Conservation (phyloP, 2,888 invertebrate species). For the Drosophila leonis region DNA sequence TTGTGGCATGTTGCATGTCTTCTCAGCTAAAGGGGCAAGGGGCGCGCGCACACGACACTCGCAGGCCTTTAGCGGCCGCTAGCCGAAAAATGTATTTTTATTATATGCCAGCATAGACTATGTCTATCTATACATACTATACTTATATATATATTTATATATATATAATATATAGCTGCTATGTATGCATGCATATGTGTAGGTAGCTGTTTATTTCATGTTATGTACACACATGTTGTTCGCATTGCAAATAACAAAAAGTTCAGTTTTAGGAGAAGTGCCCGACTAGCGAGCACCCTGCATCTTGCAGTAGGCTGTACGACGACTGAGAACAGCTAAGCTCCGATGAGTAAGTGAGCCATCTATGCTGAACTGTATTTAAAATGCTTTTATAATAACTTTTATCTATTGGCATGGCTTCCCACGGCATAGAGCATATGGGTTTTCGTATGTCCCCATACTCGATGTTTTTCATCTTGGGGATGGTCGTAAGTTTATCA, state of each 20-base stretch:
- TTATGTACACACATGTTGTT: neutral
- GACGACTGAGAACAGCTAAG: neutral
- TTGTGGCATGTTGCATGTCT: slow-evolving; percentile 1
- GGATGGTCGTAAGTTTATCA: no score
- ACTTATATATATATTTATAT: neutral
- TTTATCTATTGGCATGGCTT: no score
- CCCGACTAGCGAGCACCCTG: neutral
- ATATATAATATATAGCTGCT: neutral
- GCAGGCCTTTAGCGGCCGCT: slow-evolving; percentile 6
- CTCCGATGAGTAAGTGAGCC: no score
- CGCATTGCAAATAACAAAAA: slow-evolving; percentile 3
- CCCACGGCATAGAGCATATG: no score
- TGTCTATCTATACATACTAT: neutral
- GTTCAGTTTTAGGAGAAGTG: neutral
- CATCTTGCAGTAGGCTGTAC: neutral
- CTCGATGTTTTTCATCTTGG: no score
- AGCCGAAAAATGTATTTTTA: slow-evolving; percentile 49
- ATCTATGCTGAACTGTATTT: no score
- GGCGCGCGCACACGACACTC: neutral
- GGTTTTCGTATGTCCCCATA: no score
- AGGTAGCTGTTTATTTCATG: neutral
- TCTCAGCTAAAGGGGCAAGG: neutral
- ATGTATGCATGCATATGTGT: neutral
- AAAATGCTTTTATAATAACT: no score
- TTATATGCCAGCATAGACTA: slow-evolving; percentile 11